Evolutionary conservation across 2,888 invertebrate species (phyloP).

Genomic region (Hoplodrina ambigua): DNA sequence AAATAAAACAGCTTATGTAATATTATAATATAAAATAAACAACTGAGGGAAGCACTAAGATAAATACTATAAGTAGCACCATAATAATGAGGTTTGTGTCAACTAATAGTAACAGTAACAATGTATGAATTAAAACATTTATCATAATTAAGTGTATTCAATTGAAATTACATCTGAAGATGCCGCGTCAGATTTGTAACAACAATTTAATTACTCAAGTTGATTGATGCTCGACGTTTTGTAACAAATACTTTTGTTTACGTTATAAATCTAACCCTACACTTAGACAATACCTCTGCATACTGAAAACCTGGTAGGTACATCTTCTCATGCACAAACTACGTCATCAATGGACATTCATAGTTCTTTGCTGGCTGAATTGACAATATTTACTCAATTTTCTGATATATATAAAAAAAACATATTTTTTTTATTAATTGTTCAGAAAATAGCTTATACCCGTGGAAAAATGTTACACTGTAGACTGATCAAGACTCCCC

Average conservation of each 20-base stretch:
- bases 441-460: too few relatives aligned
- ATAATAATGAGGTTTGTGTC: conserved; percentile 14
- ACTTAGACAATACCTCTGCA: conserved; percentile 24
- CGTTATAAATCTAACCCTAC: conserved; percentile 38
- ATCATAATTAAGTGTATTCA: conserved; percentile 54
- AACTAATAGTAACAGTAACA: conserved; percentile 7
- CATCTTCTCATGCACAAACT: not conserved
- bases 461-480: too few relatives aligned
- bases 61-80: not conserved
- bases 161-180: conserved; percentile 51
- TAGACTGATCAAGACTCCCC: too few relatives aligned
- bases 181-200: conserved; percentile 43
- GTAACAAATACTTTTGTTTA: conserved; percentile 50
- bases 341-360: too few relatives aligned
- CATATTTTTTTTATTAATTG: too few relatives aligned
- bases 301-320: conserved; percentile 10
- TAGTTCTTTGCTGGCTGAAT: too few relatives aligned
- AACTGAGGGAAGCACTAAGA: not conserved
- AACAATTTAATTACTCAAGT: conserved; percentile 51
- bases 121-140: conserved; percentile 43
- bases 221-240: conserved; percentile 48
- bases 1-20: not conserved
- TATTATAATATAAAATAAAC: not conserved
- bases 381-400: too few relatives aligned
- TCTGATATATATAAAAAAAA: too few relatives aligned